A percentile compares a stretch with the other conserved stretches of the same genome.
These are phyloP conservation scores for Oryzias dopingdopingensis DNA, from an alignment of 2,797 vertebrate genomes.

Conservation along the genomic window DNA sequence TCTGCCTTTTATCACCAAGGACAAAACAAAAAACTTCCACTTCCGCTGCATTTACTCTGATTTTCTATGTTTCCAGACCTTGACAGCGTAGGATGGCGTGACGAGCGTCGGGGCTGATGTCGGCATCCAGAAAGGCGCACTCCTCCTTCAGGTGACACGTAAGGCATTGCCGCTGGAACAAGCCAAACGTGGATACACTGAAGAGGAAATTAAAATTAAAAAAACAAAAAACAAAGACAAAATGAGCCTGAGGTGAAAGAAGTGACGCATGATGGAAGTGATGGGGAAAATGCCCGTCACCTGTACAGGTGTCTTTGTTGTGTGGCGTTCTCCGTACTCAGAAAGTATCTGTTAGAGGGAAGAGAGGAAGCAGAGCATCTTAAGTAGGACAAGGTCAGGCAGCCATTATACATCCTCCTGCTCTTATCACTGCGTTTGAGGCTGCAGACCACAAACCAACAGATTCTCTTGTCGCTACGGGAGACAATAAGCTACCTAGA, in stretches of 20 bases:
- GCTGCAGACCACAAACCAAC: conserved; percentile 3
- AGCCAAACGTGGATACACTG: conserved; percentile 87
- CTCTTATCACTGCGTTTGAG: too few species aligned
- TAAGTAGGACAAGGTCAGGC: conserved; percentile 46
- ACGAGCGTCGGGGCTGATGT: conserved; percentile 82
- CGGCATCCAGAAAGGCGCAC: conserved; percentile 85
- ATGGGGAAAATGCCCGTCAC: conserved; percentile 57
- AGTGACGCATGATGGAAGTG: not conserved
- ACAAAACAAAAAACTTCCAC: too few species aligned
- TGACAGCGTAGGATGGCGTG: conserved; percentile 87
- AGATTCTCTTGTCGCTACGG: not conserved
- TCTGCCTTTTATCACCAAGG: too few species aligned
- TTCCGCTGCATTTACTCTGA: too few species aligned
- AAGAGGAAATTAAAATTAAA: not conserved
- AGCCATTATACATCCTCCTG: not conserved
- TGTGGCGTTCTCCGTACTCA: conserved; percentile 89
- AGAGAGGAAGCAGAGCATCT: conserved; percentile 23
- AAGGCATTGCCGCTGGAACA: conserved; percentile 85
- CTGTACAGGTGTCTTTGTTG: conserved; percentile 89
- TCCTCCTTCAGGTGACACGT: conserved; percentile 84
- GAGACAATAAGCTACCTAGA: too few species aligned
- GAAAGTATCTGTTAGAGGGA: conserved; percentile 82
- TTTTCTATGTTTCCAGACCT: conserved; percentile 72
- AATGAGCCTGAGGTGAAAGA: rapidly evolving
- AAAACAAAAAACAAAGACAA: too few species aligned